Base-by-base conservation (phyloP, 2,113 vertebrate species). In the Pteruthius melanotis region DNA sequence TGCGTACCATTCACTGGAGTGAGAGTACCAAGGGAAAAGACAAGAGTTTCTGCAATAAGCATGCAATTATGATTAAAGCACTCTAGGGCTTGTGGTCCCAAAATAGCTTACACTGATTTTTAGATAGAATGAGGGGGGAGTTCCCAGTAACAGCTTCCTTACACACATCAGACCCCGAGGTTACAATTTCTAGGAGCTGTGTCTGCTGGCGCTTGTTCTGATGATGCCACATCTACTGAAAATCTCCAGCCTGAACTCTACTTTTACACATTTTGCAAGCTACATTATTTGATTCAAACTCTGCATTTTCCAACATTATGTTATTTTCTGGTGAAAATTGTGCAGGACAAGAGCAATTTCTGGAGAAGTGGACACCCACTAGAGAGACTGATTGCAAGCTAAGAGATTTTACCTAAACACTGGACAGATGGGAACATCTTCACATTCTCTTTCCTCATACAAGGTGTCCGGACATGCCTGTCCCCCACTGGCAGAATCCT, bases 381-480 rank as follows among this genome's bases (percentile, higher is more conserved):
- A 47, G 33, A 47, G 33, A 86, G 20, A 40, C 18, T 22, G 24
- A 63, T 13, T 63, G 40, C 57, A 87, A 75, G 50, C 18, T 70
- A 72, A 78, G 6, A 50, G 30, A 26, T 92, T 59, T 95, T 98
- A 99, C 99, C 99, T 98, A 86, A 98, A 99, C 24, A 94, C 89
- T 52, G 99, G 98, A 95, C 99, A 99, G 50, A 97, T 18, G 39
- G 98, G 97, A 85, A 97, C 85, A 72, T 98, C 98, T 97, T 99
- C 99, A 98, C 99, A 99, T 57, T 99, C 99, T 92, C 99, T 98
- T 93, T 99, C 99, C 91, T 99, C 99, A 91, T 98, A 99, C 83
- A 99, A 97, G 7, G 99, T 99, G 96, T 99, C 99, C 0, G 99
- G 99, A 87, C 99, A 99, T 27, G 99, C 98, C 57, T 99, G 98